Conservation (phyloP, 2,113 vertebrate species). For the Oceanodroma tethys region DNA sequence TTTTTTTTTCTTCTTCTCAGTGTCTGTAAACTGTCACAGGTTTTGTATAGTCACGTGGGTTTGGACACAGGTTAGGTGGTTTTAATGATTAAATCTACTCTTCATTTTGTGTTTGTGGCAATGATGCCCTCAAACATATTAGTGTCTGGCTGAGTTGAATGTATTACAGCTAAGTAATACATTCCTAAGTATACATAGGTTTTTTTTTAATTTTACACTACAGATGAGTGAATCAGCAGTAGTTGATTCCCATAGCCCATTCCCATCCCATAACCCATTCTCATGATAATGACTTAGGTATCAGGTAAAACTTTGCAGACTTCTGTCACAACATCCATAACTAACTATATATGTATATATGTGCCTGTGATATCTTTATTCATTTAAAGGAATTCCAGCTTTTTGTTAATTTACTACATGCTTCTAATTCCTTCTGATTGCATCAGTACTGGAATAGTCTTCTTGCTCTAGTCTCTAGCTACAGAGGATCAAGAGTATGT, state of each 20-base stretch:
- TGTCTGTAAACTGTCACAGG: not conserved
- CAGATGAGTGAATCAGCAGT: not conserved
- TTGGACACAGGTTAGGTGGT: not conserved
- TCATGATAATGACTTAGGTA: not conserved
- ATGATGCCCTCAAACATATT: not conserved
- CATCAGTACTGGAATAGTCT: not conserved
- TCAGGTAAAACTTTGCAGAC: not conserved
- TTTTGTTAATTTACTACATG: not conserved
- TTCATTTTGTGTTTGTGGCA: not conserved
- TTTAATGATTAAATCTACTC: not conserved
- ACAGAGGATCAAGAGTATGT: not conserved
- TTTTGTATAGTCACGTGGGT: not conserved
- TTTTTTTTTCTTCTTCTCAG: not conserved
- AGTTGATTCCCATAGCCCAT: not conserved
- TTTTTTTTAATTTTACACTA: not conserved
- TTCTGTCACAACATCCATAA: not conserved
- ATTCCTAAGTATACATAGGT: not conserved
- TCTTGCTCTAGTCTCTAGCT: not conserved
- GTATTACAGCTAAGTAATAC: no score
- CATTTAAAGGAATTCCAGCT: not conserved
- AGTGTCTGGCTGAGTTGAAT: not conserved
- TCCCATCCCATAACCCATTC: not conserved
- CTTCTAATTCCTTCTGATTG: not conserved
- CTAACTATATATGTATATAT: not conserved
- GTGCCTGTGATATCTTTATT: not conserved